phyloP scores from a whole-genome alignment of 37 sponge, comb jelly and placozoan species.

The Cliona cf. orientalis region DNA sequence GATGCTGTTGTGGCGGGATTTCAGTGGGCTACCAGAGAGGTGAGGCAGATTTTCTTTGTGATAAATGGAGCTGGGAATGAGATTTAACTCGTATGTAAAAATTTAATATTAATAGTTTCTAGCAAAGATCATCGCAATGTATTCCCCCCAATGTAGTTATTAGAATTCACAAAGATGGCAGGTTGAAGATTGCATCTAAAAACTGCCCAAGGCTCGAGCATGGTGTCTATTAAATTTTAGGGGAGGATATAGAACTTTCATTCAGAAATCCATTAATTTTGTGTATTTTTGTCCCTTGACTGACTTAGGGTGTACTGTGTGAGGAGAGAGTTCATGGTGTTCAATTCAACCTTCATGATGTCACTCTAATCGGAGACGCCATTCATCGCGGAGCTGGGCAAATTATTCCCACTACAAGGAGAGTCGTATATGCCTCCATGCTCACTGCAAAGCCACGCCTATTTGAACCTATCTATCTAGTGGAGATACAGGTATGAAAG shows the following conservation, averaged over 20 bases:
- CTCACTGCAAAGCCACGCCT: constrained; percentile 93
- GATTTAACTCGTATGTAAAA: too few relatives aligned
- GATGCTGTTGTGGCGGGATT: constrained; percentile 98
- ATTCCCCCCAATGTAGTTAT: too few relatives aligned
- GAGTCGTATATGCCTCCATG: constrained; percentile 89
- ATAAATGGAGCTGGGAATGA: neutral
- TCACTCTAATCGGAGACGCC: constrained; percentile 96
- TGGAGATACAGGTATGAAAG: constrained; percentile 90
- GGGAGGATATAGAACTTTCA: too few relatives aligned
- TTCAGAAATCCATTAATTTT: neutral
- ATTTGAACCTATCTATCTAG: constrained; percentile 96
- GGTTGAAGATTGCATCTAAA: too few relatives aligned
- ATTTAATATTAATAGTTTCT: too few relatives aligned
- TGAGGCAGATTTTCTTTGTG: constrained; percentile 8
- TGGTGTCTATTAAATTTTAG: too few relatives aligned
- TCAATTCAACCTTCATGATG: constrained; percentile 95
- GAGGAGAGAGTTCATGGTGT: constrained; percentile 95
- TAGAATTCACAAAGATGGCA: too few relatives aligned
- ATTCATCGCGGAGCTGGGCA: constrained; percentile 99
- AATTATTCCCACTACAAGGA: constrained; percentile 97
- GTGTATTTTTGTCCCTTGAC: neutral
- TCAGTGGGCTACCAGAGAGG: constrained; percentile 99
- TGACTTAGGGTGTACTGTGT: constrained; percentile 94
- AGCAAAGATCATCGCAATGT: too few relatives aligned
- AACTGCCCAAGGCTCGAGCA: too few relatives aligned